A percentile compares a stretch with the other conserved stretches of the same genome.
Conservation (phyloP, 2,888 invertebrate species). For the Pandemis cinnamomeana region DNA sequence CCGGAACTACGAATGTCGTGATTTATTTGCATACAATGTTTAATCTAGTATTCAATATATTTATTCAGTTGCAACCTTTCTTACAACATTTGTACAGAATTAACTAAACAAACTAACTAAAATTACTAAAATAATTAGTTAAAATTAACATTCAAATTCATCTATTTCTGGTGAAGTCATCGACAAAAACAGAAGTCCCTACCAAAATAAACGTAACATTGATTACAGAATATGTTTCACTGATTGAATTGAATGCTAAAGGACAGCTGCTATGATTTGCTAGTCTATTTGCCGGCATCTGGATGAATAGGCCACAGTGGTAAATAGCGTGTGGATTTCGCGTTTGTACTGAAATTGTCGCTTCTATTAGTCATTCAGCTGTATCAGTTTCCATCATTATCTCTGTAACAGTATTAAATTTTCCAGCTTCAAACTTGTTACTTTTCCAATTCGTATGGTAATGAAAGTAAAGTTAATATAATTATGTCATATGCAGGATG, state of each 20-base stretch:
- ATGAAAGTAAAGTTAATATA: not conserved
- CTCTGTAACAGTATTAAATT: conserved; percentile 1
- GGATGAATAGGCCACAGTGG: conserved; percentile 18
- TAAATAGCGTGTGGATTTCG: conserved; percentile 9
- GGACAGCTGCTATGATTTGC: conserved; percentile 28
- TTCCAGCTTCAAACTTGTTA: not conserved
- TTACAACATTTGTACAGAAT: too few relatives aligned
- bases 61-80: too few relatives aligned
- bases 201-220: conserved; percentile 8
- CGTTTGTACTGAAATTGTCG: conserved; percentile 16
- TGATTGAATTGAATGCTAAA: conserved; percentile 17
- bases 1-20: conserved; percentile 37
- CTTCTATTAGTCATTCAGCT: conserved; percentile 22
- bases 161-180: not conserved
- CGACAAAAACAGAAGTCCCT: not conserved
- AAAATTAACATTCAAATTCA: not conserved
- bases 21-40: conserved; percentile 18
- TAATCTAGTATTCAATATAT: too few relatives aligned
- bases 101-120: too few relatives aligned
- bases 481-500: too few relatives aligned
- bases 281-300: conserved; percentile 25
- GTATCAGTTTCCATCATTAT: not conserved
- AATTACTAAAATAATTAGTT: too few relatives aligned
- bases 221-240: conserved; percentile 1
- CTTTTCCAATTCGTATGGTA: not conserved